A percentile compares a stretch with the other conserved stretches of the same genome.
Evolutionary conservation across 1,140 invertebrate species (phyloP).

Genomic region (Zaprionus tsacasi): DNA sequence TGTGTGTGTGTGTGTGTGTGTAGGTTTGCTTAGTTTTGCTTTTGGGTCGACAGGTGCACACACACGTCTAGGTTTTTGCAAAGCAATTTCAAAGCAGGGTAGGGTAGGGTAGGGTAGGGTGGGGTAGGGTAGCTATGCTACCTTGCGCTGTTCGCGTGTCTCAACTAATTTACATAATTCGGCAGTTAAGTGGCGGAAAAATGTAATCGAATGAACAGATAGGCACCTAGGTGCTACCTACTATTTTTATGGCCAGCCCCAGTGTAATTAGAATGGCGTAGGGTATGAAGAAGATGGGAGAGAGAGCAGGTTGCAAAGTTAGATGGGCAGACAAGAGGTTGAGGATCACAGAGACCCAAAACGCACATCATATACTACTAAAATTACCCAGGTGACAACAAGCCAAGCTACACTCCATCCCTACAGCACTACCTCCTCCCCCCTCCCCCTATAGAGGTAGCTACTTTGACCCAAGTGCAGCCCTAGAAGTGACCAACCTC

Average conservation of each 20-base stretch:
- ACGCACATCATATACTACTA: neutral
- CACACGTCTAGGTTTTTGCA: constrained; percentile 51
- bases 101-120: too few relatives aligned
- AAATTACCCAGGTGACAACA: neutral
- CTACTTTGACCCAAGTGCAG: constrained; percentile 12
- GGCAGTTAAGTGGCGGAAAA: constrained; percentile 71
- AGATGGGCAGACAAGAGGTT: neutral
- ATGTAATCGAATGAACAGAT: constrained; percentile 74
- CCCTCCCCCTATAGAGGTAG: too few relatives aligned
- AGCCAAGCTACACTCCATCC: neutral
- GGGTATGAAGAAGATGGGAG: neutral
- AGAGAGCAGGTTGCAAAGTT: neutral
- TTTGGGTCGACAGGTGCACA: constrained; percentile 54
- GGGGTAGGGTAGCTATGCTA: neutral
- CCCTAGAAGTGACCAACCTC: constrained; percentile 17
- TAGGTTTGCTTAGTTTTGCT: constrained; percentile 14
- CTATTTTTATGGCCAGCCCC: constrained; percentile 41
- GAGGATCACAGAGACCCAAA: too few relatives aligned
- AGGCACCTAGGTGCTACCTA: constrained; percentile 32
- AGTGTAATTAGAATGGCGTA: constrained; percentile 44
- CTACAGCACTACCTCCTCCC: neutral
- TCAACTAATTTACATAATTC: constrained; percentile 70
- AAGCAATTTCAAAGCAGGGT: constrained; percentile 67
- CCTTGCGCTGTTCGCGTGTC: constrained; percentile 38
- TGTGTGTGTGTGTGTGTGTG: constrained; percentile 9